Conservation (phyloP, 2,113 vertebrate species). For the Ramphastos sulfuratus region DNA sequence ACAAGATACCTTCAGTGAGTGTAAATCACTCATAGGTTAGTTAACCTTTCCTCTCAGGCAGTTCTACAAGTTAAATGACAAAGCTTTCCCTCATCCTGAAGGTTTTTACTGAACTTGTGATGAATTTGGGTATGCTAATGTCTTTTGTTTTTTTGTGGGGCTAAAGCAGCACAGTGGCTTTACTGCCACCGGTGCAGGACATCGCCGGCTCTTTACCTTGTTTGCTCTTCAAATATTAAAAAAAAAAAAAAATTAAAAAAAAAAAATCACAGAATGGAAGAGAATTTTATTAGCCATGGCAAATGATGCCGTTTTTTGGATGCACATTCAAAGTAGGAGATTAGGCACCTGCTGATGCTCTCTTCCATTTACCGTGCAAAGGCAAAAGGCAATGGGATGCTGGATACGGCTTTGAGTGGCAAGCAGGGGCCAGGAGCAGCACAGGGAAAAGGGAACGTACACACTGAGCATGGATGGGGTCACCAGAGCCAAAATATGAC, state of each 20-base stretch:
- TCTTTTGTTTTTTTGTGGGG: background rate
- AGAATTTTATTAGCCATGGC: background rate
- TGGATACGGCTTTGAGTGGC: too few relatives aligned
- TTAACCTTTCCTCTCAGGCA: background rate
- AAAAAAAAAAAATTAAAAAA: background rate
- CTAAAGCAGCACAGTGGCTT: fast-evolving
- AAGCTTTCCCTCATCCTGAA: background rate
- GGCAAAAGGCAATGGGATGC: background rate
- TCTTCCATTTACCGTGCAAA: background rate
- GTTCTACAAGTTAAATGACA: background rate
- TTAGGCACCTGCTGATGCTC: background rate
- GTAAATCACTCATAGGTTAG: background rate
- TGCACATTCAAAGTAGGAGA: background rate
- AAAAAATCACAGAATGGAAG: background rate
- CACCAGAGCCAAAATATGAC: background rate
- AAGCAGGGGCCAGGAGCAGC: background rate
- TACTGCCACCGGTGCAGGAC: background rate
- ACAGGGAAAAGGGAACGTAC: fast-evolving
- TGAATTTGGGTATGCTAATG: background rate
- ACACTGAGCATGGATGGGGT: fast-evolving
- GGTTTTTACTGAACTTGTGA: background rate
- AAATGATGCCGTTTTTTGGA: background rate
- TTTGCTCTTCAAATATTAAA: background rate
- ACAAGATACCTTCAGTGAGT: background rate
- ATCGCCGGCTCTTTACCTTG: background rate